Percentiles rank a stretch among this genome's conserved stretches.
These are phyloP conservation scores for Cynodonichthys magdalenae DNA, from an alignment of 2,797 vertebrate genomes.

Conservation along the genomic window DNA sequence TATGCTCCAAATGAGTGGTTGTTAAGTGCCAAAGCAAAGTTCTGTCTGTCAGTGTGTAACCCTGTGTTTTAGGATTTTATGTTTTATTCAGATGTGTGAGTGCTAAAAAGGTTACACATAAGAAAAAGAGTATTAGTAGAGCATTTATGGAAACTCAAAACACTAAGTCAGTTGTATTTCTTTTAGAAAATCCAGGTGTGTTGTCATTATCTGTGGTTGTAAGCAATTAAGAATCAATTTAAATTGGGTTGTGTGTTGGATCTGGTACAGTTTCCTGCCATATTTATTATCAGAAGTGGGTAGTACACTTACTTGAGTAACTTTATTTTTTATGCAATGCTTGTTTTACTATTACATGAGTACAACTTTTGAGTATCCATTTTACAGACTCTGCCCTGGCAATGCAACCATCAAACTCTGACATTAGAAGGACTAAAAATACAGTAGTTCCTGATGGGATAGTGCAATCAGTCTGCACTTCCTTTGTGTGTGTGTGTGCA, in stretches of 20 bases:
- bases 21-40: slow-evolving; percentile 51
- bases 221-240: slow-evolving; percentile 43
- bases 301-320: too few species aligned
- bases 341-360: too few species aligned
- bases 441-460: slow-evolving; percentile 52
- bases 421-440: slow-evolving; percentile 40
- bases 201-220: slow-evolving; percentile 35
- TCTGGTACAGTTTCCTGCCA: slow-evolving; percentile 60
- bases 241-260: slow-evolving; percentile 44
- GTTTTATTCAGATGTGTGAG: slow-evolving; percentile 14
- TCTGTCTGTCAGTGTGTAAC: slow-evolving; percentile 22
- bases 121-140: neutral
- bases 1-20: slow-evolving; percentile 63
- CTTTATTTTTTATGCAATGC: too few species aligned
- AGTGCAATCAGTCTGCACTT: slow-evolving; percentile 38
- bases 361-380: slow-evolving; percentile 10
- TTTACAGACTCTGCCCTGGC: slow-evolving; percentile 68
- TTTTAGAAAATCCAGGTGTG: slow-evolving; percentile 33
- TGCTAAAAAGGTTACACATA: slow-evolving; percentile 8
- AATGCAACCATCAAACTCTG: slow-evolving; percentile 31
- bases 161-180: neutral
- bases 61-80: slow-evolving; percentile 6
- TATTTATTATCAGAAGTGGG: slow-evolving; percentile 53
- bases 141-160: slow-evolving; percentile 5
- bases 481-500: slow-evolving; percentile 31